Conservation (phyloP, 2,113 vertebrate species). For the Callorhinus ursinus region DNA sequence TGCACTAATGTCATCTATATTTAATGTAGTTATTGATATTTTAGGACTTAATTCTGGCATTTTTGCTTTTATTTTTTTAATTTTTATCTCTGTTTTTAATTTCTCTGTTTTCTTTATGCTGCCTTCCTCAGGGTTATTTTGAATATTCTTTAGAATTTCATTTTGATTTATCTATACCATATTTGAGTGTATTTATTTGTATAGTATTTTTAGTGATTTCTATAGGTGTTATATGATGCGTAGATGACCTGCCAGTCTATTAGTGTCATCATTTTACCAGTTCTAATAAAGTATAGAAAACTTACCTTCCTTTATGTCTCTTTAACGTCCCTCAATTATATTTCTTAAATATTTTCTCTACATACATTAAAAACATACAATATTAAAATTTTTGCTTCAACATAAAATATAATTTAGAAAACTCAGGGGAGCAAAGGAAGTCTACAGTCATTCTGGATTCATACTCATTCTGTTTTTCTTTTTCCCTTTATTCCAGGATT, state of each 20-base stretch:
- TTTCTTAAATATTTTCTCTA: neutral
- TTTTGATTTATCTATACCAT: neutral
- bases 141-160: neutral
- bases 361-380: neutral
- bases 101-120: neutral
- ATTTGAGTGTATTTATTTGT: neutral
- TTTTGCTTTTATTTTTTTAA: neutral
- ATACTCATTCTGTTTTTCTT: neutral
- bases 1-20: neutral
- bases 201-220: neutral
- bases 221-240: neutral
- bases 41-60: neutral
- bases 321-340: neutral
- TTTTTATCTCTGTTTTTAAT: neutral
- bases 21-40: neutral
- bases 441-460: neutral
- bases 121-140: neutral
- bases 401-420: neutral
- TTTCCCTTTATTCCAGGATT: neutral
- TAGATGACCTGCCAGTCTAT: neutral
- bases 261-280: neutral
- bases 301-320: neutral
- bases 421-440: neutral
- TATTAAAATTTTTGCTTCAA: neutral
- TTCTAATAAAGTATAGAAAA: neutral